Percentiles rank a stretch among this genome's conserved stretches.
Conservation (phyloP, 2,113 vertebrate genomes). For the Lepus europaeus region DNA sequence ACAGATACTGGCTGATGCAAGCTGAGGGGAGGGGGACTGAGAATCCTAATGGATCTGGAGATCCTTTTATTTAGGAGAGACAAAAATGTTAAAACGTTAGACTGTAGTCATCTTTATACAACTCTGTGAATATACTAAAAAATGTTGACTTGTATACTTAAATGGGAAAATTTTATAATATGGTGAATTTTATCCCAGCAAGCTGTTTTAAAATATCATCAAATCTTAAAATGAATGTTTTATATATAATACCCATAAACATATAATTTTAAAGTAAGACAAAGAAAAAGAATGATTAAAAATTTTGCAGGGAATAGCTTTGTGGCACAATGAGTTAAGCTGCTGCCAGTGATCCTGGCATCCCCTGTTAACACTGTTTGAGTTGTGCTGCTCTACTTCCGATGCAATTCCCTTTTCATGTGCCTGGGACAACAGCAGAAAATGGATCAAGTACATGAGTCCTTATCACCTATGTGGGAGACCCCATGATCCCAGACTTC, state of each 20-base stretch:
- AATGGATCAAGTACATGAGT: no score
- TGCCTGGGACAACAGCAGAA: no score
- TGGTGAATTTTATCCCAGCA: conserved; percentile 19
- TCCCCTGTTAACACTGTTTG: no score
- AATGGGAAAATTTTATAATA: neutral
- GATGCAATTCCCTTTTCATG: no score
- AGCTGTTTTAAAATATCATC: conserved; percentile 31
- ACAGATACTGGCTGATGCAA: neutral
- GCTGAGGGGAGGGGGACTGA: neutral
- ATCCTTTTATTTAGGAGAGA: neutral
- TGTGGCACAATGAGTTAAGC: no score
- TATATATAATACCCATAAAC: neutral
- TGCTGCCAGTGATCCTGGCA: no score
- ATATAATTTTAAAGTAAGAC: conserved; percentile 13
- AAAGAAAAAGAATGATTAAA: neutral
- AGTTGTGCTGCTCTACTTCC: no score
- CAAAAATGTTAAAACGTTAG: neutral
- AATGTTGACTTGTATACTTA: conserved; percentile 1
- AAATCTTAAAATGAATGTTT: neutral
- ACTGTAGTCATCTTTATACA: neutral
- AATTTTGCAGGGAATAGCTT: no score
- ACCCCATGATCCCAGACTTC: no score
- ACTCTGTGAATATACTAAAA: neutral
- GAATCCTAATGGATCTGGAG: neutral
- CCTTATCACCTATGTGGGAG: no score